phyloP scores from a whole-genome alignment of 2,113 vertebrate species.

The Sander lucioperca region DNA sequence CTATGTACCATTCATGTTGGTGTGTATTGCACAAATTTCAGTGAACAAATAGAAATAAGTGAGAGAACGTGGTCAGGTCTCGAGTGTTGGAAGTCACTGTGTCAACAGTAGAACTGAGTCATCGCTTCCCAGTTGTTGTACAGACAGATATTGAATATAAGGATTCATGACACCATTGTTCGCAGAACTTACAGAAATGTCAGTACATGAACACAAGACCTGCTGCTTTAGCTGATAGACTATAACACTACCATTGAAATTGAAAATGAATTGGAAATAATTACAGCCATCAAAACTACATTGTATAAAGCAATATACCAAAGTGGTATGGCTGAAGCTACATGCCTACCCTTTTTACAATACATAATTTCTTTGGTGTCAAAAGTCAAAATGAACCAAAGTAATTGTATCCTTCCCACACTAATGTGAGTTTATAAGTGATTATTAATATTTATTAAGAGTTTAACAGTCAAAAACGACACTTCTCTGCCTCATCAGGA shows the following conservation, averaged over 20 bases:
- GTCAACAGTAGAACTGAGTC: conserved; percentile 15
- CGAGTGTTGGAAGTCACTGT: conserved; percentile 15
- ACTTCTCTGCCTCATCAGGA: too few species aligned
- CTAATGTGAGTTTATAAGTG: not conserved
- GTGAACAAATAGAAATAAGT: conserved; percentile 1
- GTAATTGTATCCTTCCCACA: not conserved
- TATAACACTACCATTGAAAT: not conserved
- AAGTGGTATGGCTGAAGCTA: too few species aligned
- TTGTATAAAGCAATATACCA: not conserved
- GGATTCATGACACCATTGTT: not conserved
- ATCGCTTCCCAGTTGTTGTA: not conserved
- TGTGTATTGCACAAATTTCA: not conserved
- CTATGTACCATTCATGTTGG: not conserved
- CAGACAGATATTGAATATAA: conserved; percentile 1
- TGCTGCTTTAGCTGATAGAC: not conserved
- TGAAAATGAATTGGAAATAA: not conserved
- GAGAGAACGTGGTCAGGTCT: conserved; percentile 15
- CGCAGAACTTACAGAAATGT: not conserved
- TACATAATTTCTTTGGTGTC: not conserved
- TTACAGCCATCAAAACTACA: not conserved
- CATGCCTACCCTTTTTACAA: not conserved
- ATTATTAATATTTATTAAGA: not conserved
- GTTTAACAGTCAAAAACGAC: not conserved
- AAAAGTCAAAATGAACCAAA: not conserved
- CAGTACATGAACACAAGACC: not conserved